Conservation (phyloP, 2,888 invertebrate genomes). For the Cryptophagus acutangulus region DNA sequence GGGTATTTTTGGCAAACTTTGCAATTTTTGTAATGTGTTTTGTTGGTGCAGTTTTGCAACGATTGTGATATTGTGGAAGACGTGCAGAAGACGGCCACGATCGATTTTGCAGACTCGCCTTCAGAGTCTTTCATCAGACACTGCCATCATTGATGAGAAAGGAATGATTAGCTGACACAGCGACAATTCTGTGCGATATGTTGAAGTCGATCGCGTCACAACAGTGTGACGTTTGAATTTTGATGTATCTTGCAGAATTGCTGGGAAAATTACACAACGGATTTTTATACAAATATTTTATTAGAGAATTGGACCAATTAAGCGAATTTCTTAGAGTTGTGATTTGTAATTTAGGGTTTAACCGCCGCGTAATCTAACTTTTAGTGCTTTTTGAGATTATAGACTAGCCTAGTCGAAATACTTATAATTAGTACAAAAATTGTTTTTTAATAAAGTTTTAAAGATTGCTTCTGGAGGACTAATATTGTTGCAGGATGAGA, state of each 20-base stretch:
- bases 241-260: slow-evolving; percentile 41
- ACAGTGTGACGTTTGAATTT: slow-evolving; percentile 67
- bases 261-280: slow-evolving; percentile 6
- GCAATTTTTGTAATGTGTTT: slow-evolving; percentile 8
- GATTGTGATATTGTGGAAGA: slow-evolving; percentile 39
- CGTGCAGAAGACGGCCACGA: slow-evolving; percentile 58
- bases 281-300: slow-evolving; percentile 18
- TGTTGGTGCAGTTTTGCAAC: slow-evolving; percentile 29
- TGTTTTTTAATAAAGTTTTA: slow-evolving; percentile 2
- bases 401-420: neutral
- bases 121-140: slow-evolving; percentile 78
- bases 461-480: neutral
- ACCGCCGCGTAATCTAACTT: too few relatives aligned
- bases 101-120: slow-evolving; percentile 75
- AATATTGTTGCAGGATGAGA: slow-evolving; percentile 5
- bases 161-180: slow-evolving; percentile 94
- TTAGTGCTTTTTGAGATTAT: slow-evolving; percentile 14
- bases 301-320: slow-evolving; percentile 27
- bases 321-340: slow-evolving; percentile 35
- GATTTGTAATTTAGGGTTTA: slow-evolving; percentile 25
- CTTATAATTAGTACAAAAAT: neutral
- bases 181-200: slow-evolving; percentile 91
- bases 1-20: too few relatives aligned
- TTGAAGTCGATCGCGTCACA: slow-evolving; percentile 85
- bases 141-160: slow-evolving; percentile 79